phyloP scores from a whole-genome alignment of 2,888 invertebrate genomes.

The Nowickia ferox region DNA sequence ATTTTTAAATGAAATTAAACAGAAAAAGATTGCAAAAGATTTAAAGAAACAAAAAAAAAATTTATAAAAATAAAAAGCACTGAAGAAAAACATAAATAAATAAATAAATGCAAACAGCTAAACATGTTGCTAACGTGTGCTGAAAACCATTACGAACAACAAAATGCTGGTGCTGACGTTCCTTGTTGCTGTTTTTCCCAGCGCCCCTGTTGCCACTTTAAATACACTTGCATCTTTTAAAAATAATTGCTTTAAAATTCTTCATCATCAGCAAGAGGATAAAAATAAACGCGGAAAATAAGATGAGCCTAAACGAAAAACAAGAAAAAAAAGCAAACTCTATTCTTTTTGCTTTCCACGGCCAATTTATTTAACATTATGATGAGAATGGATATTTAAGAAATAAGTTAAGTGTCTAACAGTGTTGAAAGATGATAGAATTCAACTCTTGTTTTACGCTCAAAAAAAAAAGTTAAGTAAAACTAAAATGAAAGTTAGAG shows the following conservation, averaged over 20 bases:
- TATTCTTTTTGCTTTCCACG: background rate
- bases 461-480: background rate
- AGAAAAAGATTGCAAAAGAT: constrained; percentile 26
- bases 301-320: constrained; percentile 8
- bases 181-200: background rate
- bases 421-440: constrained; percentile 22
- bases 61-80: background rate
- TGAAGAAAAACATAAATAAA: constrained; percentile 4
- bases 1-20: constrained; percentile 58
- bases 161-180: constrained; percentile 28
- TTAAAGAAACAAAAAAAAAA: constrained; percentile 13
- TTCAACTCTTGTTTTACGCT: constrained; percentile 21
- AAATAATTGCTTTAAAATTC: constrained; percentile 43
- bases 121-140: constrained; percentile 62
- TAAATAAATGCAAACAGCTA: constrained; percentile 29
- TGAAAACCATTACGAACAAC: constrained; percentile 62
- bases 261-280: background rate
- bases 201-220: background rate
- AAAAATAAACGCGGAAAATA: constrained; percentile 33
- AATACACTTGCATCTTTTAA: constrained; percentile 43
- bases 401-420: constrained; percentile 6
- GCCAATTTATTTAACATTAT: constrained; percentile 35
- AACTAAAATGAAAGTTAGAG: background rate
- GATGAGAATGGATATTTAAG: constrained; percentile 17
- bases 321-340: background rate